Percentiles rank a stretch among this genome's conserved stretches.
Evolutionary conservation across 2,113 vertebrate genomes (phyloP).

Genomic region (Brachypodius melanocephalos): DNA sequence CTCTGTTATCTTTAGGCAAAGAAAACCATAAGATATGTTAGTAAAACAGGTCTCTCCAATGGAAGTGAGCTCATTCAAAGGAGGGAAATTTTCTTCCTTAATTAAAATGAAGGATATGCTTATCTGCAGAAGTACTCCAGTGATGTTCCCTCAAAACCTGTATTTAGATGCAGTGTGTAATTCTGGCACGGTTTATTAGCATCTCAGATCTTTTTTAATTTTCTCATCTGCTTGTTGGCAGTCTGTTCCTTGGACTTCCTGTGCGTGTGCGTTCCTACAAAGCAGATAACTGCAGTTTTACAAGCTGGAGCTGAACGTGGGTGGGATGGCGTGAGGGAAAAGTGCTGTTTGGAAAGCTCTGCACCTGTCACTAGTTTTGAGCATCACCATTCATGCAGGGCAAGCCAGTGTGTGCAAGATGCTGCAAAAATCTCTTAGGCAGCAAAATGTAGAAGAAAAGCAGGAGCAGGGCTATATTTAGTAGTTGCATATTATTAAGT

Average conservation of each 20-base stretch:
- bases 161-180: neutral
- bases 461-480: neutral
- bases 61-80: neutral
- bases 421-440: neutral
- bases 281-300: neutral
- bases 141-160: neutral
- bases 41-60: neutral
- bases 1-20: neutral
- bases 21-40: neutral
- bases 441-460: neutral
- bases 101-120: neutral
- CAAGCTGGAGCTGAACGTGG: neutral
- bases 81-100: neutral
- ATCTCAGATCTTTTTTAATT: neutral
- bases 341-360: neutral
- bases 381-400: neutral
- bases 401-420: neutral
- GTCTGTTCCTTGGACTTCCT: constrained; percentile 6
- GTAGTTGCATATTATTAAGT: neutral
- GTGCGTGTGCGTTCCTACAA: neutral
- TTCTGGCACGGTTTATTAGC: neutral
- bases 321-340: neutral
- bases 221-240: neutral
- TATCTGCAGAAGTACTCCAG: neutral
- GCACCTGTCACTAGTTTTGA: neutral